phyloP scores from a whole-genome alignment of 1,140 invertebrate species.

The Dolichoris vasculosae region DNA sequence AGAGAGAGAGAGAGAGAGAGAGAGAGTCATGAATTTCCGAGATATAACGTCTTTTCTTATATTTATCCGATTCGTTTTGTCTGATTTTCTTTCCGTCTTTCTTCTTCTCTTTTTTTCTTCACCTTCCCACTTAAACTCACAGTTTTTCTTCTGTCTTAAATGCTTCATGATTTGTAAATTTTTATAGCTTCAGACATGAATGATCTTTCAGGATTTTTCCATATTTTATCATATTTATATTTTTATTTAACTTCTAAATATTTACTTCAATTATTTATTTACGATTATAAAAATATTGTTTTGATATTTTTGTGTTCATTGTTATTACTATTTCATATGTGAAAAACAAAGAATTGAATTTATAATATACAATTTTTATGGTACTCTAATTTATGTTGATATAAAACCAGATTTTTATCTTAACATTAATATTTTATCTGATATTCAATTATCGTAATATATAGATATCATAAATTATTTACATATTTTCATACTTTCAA shows the following conservation, averaged over 20 bases:
- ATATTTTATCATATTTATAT: constrained; percentile 2
- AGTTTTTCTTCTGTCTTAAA: neutral
- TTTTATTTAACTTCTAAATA: neutral
- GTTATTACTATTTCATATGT: no score
- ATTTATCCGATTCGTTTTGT: constrained; percentile 44
- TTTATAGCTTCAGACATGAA: constrained; percentile 13
- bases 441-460: neutral
- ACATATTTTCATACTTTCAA: neutral
- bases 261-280: neutral
- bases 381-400: no score
- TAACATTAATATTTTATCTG: no score
- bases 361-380: no score
- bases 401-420: no score
- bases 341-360: no score
- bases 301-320: neutral
- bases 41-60: constrained; percentile 55
- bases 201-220: neutral
- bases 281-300: neutral
- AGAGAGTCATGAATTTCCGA: constrained; percentile 69
- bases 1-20: neutral
- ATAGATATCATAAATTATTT: constrained; percentile 6
- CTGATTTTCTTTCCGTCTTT: constrained; percentile 46
- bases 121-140: neutral
- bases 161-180: neutral
- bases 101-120: neutral